phyloP scores from a whole-genome alignment of 2,797 vertebrate species.

The Acanthornis magna region DNA sequence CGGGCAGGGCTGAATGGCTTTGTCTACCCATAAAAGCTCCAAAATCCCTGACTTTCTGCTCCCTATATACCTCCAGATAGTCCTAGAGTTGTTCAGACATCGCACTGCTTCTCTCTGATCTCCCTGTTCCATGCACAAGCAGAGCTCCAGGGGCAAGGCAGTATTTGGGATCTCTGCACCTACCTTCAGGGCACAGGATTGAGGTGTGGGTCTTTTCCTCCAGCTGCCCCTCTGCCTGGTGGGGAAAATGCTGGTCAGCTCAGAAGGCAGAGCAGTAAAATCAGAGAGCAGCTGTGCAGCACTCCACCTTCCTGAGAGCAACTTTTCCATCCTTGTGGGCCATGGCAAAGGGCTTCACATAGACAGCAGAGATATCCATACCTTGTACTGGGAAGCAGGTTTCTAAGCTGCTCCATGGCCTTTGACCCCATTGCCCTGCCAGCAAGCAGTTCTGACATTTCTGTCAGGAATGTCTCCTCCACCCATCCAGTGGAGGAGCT shows the following conservation, averaged over 20 bases:
- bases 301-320: not conserved
- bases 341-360: not conserved
- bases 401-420: not conserved
- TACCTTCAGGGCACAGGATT: conserved; percentile 63
- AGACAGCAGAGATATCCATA: not conserved
- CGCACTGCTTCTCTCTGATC: not conserved
- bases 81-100: not conserved
- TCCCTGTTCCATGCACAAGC: not conserved
- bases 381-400: not conserved
- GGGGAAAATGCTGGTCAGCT: not conserved
- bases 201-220: conserved; percentile 66
- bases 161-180: not conserved
- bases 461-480: not conserved
- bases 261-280: not conserved
- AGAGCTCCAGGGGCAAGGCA: not conserved
- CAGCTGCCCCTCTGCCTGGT: conserved; percentile 66
- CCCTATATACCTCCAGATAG: not conserved
- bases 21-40: not conserved
- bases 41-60: not conserved
- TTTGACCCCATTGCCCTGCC: not conserved
- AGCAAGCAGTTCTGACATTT: not conserved
- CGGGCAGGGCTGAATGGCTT: not conserved
- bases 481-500: not conserved
- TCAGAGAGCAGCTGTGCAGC: not conserved
- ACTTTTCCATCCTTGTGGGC: not conserved